Percentiles rank a stretch among this genome's conserved stretches.
phyloP scores from a whole-genome alignment of 53 echinoderm and acorn worm genomes.

The Zoroaster sp. region DNA sequence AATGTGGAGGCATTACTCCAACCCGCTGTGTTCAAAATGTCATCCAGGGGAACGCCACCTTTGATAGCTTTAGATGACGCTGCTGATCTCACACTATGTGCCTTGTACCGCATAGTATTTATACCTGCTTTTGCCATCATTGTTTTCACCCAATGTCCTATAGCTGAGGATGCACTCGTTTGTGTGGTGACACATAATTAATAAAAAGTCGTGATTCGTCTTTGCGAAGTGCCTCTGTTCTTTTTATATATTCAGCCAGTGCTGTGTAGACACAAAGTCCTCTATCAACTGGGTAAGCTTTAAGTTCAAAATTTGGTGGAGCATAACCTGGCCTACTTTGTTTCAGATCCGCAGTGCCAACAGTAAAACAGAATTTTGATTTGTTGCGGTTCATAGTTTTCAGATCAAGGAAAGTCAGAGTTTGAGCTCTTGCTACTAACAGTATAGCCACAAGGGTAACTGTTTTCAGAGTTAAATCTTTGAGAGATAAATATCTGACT shows the following conservation, averaged over 20 bases:
- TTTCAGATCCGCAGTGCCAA: not conserved
- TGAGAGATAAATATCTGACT: too few relatives aligned
- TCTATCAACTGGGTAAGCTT: slow-evolving; percentile 4
- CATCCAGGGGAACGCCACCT: not conserved
- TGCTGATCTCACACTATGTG: slow-evolving; percentile 37
- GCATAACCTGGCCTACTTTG: slow-evolving; percentile 31
- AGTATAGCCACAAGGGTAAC: too few relatives aligned
- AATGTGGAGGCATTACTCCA: slow-evolving; percentile 32
- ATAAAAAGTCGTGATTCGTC: slow-evolving; percentile 7
- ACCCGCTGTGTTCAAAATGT: slow-evolving; percentile 34
- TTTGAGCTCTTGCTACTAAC: slow-evolving; percentile 15
- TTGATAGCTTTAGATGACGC: slow-evolving; percentile 10
- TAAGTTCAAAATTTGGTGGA: slow-evolving; percentile 12
- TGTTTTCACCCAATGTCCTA: slow-evolving; percentile 2
- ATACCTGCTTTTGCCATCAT: slow-evolving; percentile 30
- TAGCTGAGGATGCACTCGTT: not conserved
- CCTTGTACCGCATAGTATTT: slow-evolving; percentile 20
- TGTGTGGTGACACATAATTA: slow-evolving; percentile 9
- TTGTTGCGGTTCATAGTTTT: not conserved
- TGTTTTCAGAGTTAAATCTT: too few relatives aligned
- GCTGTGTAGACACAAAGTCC: slow-evolving; percentile 10
- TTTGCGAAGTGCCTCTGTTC: not conserved
- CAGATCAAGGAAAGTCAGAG: slow-evolving; percentile 15
- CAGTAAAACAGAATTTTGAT: not conserved
- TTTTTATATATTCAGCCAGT: not conserved